Conservation (phyloP, 2,797 vertebrate genomes). For the Hypotaenidia okinawae region DNA sequence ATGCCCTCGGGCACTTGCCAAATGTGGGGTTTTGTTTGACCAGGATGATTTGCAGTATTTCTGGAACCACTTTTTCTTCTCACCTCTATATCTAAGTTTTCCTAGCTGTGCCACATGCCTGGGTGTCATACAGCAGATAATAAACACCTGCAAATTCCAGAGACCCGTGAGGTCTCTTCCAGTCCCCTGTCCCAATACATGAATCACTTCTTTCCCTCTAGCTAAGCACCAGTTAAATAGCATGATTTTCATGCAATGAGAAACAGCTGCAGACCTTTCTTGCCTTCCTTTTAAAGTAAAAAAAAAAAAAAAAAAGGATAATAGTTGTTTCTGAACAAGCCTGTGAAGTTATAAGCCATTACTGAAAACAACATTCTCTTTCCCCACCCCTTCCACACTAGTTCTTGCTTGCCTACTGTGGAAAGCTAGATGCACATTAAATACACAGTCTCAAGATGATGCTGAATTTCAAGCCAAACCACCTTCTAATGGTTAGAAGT, state of each 20-base stretch:
- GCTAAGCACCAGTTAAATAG: background rate
- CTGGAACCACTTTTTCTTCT: background rate
- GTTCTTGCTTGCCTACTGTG: slow-evolving; percentile 33
- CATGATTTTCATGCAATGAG: background rate
- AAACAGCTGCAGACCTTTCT: background rate
- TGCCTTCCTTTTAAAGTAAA: background rate
- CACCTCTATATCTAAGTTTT: background rate
- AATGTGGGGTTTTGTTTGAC: background rate
- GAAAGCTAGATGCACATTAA: slow-evolving; percentile 31
- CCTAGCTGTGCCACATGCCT: background rate
- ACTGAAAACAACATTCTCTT: slow-evolving; percentile 21
- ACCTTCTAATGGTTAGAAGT: slow-evolving; percentile 2
- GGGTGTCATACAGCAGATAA: background rate
- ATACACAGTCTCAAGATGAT: background rate
- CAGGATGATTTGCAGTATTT: background rate
- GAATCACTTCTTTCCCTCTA: background rate
- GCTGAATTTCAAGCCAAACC: slow-evolving; percentile 49
- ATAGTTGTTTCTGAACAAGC: slow-evolving; percentile 12
- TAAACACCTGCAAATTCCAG: background rate
- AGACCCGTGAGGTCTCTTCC: background rate
- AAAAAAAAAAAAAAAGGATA: background rate
- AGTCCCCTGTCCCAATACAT: background rate
- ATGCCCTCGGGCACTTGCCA: background rate
- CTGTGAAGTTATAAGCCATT: background rate
- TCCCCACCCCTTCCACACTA: slow-evolving; percentile 41